phyloP scores from a whole-genome alignment of 2,113 vertebrate species.

The Gila orcuttii region DNA sequence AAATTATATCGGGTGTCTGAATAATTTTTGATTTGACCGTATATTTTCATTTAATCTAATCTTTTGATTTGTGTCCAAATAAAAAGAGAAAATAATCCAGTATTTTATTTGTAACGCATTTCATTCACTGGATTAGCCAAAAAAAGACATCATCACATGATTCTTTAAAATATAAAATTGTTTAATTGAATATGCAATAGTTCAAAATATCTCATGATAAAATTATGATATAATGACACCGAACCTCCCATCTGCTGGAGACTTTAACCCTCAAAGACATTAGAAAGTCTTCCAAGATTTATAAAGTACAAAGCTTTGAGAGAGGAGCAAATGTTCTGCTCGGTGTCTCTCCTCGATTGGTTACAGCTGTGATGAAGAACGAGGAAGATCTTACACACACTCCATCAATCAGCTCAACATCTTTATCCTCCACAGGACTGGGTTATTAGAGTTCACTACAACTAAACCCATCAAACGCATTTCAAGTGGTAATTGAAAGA shows the following conservation, averaged over 20 bases:
- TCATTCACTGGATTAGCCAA: background rate
- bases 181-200: background rate
- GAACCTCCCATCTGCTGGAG: slow-evolving; percentile 43
- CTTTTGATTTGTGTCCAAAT: too few relatives aligned
- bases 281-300: slow-evolving; percentile 66
- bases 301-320: slow-evolving; percentile 61
- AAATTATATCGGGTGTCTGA: too few relatives aligned
- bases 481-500: too few relatives aligned
- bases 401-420: slow-evolving; percentile 64
- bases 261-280: slow-evolving; percentile 58
- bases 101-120: background rate
- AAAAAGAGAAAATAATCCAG: background rate
- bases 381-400: slow-evolving; percentile 34
- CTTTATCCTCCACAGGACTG: too few relatives aligned
- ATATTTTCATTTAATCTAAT: too few relatives aligned
- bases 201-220: background rate
- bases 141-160: background rate
- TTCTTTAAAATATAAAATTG: background rate
- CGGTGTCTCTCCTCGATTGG: slow-evolving; percentile 62
- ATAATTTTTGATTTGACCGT: too few relatives aligned
- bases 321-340: slow-evolving; percentile 58
- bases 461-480: too few relatives aligned
- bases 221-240: background rate
- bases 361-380: slow-evolving; percentile 55
- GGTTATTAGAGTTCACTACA: too few relatives aligned